Evolutionary conservation across 2,888 invertebrate genomes (phyloP), one percentile per base, ranked within the genome.

Genomic region (Melikaiella ostensackeni): DNA sequence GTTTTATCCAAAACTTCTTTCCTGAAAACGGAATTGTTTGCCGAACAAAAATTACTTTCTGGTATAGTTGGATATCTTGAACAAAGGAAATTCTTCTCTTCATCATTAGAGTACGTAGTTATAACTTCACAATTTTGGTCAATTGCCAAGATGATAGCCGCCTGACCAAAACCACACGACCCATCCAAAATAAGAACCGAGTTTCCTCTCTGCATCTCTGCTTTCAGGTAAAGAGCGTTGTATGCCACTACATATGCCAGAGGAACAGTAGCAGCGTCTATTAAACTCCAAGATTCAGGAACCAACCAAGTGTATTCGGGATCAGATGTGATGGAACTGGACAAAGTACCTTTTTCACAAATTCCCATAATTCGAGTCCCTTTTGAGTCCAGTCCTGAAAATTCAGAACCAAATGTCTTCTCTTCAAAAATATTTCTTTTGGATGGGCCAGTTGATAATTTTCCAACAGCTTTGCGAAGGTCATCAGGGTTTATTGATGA

Each of bases 401-500:
- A 93, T 84, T 96, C 96, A 77, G 95, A 93, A 0, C 96, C 96
- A 30, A 82, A 77, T 1, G 61, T 79, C 42, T 16, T 64, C 13
- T n/a, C 11, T 19, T 62, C 2, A 6, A 19, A 2, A 19, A 30
- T 19, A 30, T 19, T 62, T 62, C 30, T 62, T 8, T 6, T 30
- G 19, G 7, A 1, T 8, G n/a, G 7, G 6, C 19, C 30, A n/a
- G 2, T 30, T 30, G 8, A 7, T 19, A 30, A 30, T 62, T 62
- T 30, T 3, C 98, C 98, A 0, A 97, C 96, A 0, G 98, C 97
- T 0, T 97, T 13, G 0, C 19, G 63, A 0, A 80, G 30, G 46
- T 82, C 80, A 16, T 73, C 93, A 94, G 98, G 98, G 92, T 99
- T 99, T n/a, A 99, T 89, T 0, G 98, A 94, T 0, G 97, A 92